Evolutionary conservation across 1,140 invertebrate species (phyloP).

Genomic region (Lordiphosa mommai): DNA sequence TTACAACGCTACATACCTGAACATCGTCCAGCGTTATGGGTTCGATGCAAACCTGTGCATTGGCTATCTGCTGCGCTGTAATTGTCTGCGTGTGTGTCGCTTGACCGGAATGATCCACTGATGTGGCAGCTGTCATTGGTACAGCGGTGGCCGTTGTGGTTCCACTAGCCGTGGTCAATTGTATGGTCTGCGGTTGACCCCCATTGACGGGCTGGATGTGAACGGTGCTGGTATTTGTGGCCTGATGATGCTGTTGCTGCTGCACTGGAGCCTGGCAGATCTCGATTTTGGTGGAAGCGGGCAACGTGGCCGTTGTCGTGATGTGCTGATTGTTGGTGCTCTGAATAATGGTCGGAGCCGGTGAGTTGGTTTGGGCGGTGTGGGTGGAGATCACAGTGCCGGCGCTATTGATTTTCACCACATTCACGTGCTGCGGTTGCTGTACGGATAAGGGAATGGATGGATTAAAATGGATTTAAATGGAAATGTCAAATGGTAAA

Average conservation of each 20-base stretch:
- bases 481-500: conserved; percentile 8
- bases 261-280: conserved; percentile 64
- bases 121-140: conserved; percentile 78
- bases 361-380: conserved; percentile 63
- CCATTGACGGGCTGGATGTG: conserved; percentile 57
- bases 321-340: conserved; percentile 77
- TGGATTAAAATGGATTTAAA: not conserved
- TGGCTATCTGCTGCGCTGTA: conserved; percentile 81
- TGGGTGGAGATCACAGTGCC: conserved; percentile 75
- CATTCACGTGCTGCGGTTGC: conserved; percentile 80
- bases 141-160: conserved; percentile 73
- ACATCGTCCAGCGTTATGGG: conserved; percentile 84
- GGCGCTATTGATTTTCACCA: conserved; percentile 77
- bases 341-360: conserved; percentile 73
- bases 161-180: conserved; percentile 60
- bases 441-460: conserved; percentile 23
- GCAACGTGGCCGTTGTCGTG: conserved; percentile 73
- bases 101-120: conserved; percentile 27
- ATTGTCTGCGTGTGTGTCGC: conserved; percentile 69
- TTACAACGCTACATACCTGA: conserved; percentile 81
- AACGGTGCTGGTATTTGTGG: conserved; percentile 31
- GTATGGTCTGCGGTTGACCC: conserved; percentile 57
- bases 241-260: conserved; percentile 55
- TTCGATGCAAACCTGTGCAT: conserved; percentile 88
- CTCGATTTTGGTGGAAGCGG: conserved; percentile 77